These are phyloP conservation scores for Lophotis ruficrista DNA, from an alignment of 2,113 vertebrate genomes.

Conservation along the genomic window DNA sequence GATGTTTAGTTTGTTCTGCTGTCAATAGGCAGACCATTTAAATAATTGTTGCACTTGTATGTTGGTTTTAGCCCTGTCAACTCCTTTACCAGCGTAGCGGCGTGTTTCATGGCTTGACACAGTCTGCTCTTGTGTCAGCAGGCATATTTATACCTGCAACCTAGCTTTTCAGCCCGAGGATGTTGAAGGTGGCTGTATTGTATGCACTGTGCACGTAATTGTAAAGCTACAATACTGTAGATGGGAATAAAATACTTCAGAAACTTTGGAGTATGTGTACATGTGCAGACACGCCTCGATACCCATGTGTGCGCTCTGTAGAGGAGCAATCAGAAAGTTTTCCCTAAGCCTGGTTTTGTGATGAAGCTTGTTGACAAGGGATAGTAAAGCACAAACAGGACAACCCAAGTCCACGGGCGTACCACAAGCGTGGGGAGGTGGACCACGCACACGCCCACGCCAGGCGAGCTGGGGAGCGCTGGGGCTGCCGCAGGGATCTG, in stretches of 20 bases:
- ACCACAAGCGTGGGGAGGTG: accelerated
- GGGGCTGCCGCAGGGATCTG: neutral
- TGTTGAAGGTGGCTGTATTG: neutral
- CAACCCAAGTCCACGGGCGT: neutral
- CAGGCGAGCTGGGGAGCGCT: accelerated
- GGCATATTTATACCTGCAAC: too few relatives aligned
- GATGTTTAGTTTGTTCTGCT: neutral
- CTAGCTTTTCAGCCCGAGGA: neutral
- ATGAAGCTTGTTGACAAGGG: neutral
- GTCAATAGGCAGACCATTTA: neutral
- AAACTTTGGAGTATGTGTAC: neutral
- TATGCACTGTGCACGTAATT: neutral
- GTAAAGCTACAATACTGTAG: neutral
- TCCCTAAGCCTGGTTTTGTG: neutral
- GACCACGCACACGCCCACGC: accelerated
- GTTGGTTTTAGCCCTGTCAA: neutral
- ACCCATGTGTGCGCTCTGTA: accelerated
- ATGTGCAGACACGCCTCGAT: accelerated
- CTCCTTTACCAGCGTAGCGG: neutral
- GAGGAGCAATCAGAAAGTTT: neutral
- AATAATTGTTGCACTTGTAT: neutral
- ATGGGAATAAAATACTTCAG: neutral
- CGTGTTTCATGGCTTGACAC: neutral
- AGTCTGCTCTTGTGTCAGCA: neutral
- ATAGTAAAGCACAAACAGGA: neutral